phyloP scores from a whole-genome alignment of 2,888 invertebrate species.

The Alsophila aescularia region DNA sequence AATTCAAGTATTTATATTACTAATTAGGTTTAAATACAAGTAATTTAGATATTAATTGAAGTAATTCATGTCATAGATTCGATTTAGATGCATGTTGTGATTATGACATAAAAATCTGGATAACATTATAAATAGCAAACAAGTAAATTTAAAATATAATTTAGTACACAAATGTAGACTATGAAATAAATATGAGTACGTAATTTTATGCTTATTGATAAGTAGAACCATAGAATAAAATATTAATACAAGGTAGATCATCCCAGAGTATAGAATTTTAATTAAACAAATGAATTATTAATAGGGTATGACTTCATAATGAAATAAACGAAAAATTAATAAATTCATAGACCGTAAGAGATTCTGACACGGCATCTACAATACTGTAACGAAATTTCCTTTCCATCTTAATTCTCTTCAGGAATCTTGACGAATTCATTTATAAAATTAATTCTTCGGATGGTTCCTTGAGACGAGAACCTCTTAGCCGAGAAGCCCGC shows the following conservation, averaged over 20 bases:
- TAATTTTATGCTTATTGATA: no score
- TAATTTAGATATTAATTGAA: no score
- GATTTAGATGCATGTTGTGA: no score
- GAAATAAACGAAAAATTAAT: conserved; percentile 30
- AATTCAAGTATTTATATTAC: no score
- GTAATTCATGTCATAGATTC: no score
- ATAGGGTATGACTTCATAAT: background rate
- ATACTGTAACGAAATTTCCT: conserved; percentile 47
- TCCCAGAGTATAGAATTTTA: background rate
- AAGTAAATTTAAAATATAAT: no score
- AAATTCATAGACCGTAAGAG: conserved; percentile 37
- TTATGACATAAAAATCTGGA: background rate
- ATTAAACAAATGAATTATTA: background rate
- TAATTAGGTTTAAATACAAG: no score
- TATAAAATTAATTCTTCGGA: conserved; percentile 60
- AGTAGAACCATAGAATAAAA: no score
- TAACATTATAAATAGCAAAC: background rate
- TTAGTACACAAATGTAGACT: no score
- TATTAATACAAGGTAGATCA: no score
- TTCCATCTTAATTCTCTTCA: conserved; percentile 55
- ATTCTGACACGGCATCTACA: conserved; percentile 39
- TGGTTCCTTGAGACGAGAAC: conserved; percentile 48
- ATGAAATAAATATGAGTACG: no score
- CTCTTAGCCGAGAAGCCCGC: conserved; percentile 55
- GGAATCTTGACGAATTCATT: conserved; percentile 62